Conservation (phyloP, 2,888 invertebrate genomes). For the Physocephala rufipes region DNA sequence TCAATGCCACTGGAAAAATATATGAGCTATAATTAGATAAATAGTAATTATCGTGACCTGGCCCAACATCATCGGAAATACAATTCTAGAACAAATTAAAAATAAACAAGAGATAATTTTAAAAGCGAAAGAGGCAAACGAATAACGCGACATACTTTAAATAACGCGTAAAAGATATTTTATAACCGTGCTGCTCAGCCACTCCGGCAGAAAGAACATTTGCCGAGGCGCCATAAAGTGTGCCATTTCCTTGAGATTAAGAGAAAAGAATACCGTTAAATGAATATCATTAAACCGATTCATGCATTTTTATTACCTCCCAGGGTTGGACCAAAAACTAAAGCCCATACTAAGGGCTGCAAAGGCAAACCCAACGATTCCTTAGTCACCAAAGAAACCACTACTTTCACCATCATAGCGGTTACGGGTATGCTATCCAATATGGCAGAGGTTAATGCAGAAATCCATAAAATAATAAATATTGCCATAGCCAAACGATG, state of each 20-base stretch:
- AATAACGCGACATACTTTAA: constrained; percentile 70
- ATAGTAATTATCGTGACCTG: constrained; percentile 74
- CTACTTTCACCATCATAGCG: constrained; percentile 89
- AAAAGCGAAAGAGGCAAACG: too few relatives aligned
- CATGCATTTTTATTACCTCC: constrained; percentile 70
- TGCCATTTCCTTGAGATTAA: constrained; percentile 78
- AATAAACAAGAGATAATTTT: constrained; percentile 12
- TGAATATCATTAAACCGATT: background rate
- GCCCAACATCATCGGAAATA: constrained; percentile 84
- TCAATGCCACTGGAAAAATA: constrained; percentile 67
- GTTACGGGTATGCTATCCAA: constrained; percentile 92
- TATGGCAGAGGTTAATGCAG: constrained; percentile 85
- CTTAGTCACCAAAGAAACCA: constrained; percentile 76
- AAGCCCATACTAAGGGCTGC: constrained; percentile 84
- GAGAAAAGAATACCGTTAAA: background rate
- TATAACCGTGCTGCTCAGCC: constrained; percentile 91
- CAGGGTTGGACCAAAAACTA: constrained; percentile 87
- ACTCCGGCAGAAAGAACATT: constrained; percentile 93
- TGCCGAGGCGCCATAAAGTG: constrained; percentile 88
- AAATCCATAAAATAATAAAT: constrained; percentile 85
- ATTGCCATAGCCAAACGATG: constrained; percentile 77
- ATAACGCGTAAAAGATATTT: constrained; percentile 83
- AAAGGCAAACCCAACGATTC: constrained; percentile 76
- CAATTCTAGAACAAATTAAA: constrained; percentile 70
- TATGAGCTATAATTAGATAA: constrained; percentile 78